Conservation (phyloP, 2,113 vertebrate genomes). For the Nannobrachium achirus region DNA sequence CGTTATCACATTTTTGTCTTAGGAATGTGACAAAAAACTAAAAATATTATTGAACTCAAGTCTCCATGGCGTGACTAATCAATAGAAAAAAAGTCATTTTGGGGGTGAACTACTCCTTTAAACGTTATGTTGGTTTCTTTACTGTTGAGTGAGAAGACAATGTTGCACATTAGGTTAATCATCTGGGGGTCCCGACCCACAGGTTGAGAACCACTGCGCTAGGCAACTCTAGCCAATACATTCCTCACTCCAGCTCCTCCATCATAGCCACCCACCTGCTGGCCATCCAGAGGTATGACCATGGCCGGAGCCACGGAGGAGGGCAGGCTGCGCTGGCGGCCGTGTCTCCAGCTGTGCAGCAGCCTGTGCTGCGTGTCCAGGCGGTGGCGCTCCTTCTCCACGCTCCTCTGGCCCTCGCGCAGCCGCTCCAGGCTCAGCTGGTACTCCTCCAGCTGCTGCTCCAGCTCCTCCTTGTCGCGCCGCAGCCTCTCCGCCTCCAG, state of each 20-base stretch:
- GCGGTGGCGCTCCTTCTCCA: conserved; percentile 85
- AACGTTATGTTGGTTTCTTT: too few species aligned
- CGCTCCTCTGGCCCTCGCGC: conserved; percentile 86
- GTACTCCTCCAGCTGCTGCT: conserved; percentile 87
- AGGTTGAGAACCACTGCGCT: too few species aligned
- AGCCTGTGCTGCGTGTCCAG: conserved; percentile 81
- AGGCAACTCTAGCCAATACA: too few species aligned
- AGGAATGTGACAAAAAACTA: too few species aligned
- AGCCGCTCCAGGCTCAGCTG: conserved; percentile 92
- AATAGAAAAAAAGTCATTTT: too few species aligned
- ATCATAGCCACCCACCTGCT: conserved; percentile 63
- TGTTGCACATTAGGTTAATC: too few species aligned
- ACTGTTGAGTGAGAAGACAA: too few species aligned
- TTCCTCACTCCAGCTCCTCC: not conserved
- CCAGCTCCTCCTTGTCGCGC: conserved; percentile 83
- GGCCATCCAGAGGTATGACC: conserved; percentile 72
- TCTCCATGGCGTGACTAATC: too few species aligned
- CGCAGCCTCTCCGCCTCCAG: conserved; percentile 75
- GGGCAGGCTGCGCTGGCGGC: conserved; percentile 80
- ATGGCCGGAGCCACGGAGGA: conserved; percentile 53
- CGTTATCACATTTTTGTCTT: too few species aligned
- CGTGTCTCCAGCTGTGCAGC: conserved; percentile 79
- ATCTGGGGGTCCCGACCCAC: too few species aligned
- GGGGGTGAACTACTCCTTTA: too few species aligned
- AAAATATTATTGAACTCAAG: too few species aligned